Base-by-base conservation (phyloP, 2,113 vertebrate species). In the Pyxicephalus adspersus region DNA sequence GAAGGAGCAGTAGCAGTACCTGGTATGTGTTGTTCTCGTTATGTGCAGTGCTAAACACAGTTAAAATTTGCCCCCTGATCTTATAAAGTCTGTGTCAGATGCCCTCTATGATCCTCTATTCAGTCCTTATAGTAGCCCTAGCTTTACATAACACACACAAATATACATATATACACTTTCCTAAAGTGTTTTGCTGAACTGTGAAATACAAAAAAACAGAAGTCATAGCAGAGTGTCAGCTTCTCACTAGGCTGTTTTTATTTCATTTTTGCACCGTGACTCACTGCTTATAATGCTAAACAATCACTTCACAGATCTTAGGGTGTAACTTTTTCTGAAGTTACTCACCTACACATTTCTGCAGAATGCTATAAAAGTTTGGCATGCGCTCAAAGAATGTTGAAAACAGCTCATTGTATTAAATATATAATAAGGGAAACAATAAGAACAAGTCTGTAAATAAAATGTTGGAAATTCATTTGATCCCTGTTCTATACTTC, bases 271-370 rank as follows among this genome's bases (percentile, higher is more conserved):
- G 18, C n/a, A 17, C 29, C n/a, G 55, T 82, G 70, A 82, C 61
- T 82, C 71, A 75, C 20, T 54, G 70, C 15, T 22, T 22, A 22
- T 23, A 64, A 23, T 75, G 71, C 31, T 74, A 65, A 65, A 64
- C 70, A 82, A 66, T 82, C 45, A 73, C 13, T 82, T 82, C 52
- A 65, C 63, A 82, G 61, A 58, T 58, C 26, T 57, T 65, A 66
- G 80, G 80, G 80, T 82, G 80, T 82, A 75, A 75, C 68, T 31
- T 51, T 54, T 65, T 55, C 25, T 64, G 45, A 74, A 34, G 57
- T 75, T 58, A 57, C 64, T 82, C 51, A 74, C 68, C 79, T 74
- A 81, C 68, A 82, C 15, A 66, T 50, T 82, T 45, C 9, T 65
- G 50, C 8, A 74, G 22, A 57, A 18, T 74, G 8, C 63, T 74